Evolutionary conservation across 1,140 invertebrate genomes (phyloP).

Genomic region (Lepidurus packardi): DNA sequence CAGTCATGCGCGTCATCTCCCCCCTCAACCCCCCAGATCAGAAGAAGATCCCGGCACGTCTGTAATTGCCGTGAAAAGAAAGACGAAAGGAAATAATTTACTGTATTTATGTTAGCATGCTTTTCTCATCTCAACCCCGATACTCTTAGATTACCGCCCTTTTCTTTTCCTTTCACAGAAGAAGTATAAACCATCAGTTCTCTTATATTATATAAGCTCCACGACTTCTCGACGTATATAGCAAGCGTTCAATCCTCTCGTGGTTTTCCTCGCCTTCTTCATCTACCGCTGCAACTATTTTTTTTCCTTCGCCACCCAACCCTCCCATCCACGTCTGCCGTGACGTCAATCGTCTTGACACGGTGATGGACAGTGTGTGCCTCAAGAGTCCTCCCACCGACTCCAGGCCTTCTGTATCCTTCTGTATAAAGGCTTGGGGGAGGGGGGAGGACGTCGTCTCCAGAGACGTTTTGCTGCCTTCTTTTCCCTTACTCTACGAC

Average conservation of each 20-base stretch:
- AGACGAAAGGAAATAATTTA: too few species aligned
- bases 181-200: too few species aligned
- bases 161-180: too few species aligned
- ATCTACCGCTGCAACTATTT: not conserved
- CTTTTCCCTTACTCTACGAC: not conserved
- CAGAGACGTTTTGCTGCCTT: not conserved
- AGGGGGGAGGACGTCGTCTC: not conserved
- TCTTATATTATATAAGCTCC: too few species aligned
- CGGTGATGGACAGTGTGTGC: slow-evolving; percentile 8
- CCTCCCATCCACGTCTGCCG: slow-evolving; percentile 5
- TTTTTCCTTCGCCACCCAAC: not conserved
- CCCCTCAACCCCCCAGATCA: too few species aligned
- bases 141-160: too few species aligned
- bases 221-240: not conserved
- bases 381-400: not conserved
- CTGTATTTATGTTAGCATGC: too few species aligned
- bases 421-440: not conserved
- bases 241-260: slow-evolving; percentile 13
- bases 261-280: slow-evolving; percentile 19
- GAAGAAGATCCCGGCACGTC: too few species aligned
- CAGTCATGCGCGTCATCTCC: too few species aligned
- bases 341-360: slow-evolving; percentile 17
- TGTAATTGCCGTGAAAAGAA: too few species aligned
- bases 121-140: too few species aligned
- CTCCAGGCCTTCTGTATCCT: not conserved